phyloP scores from a whole-genome alignment of 2,113 vertebrate genomes.

The Carlito syrichta region DNA sequence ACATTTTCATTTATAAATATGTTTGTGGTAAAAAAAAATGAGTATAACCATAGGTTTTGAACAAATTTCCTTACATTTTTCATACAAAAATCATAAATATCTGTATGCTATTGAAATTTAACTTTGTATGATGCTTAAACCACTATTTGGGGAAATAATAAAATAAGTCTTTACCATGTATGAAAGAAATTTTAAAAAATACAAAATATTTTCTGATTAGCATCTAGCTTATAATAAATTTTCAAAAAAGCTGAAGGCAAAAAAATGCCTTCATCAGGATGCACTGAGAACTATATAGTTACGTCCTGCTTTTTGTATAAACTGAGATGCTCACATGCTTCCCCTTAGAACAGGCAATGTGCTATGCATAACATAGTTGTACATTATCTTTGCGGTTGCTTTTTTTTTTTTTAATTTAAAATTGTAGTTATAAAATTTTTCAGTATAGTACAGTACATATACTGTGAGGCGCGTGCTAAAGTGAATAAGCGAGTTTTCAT shows the following conservation, averaged over 20 bases:
- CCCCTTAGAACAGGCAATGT: conserved; percentile 94
- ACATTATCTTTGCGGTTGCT: conserved; percentile 91
- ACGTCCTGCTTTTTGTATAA: conserved; percentile 93
- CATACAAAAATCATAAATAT: conserved; percentile 91
- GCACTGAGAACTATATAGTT: conserved; percentile 91
- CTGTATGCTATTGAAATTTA: conserved; percentile 96
- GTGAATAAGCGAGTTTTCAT: conserved; percentile 89
- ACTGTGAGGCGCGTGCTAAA: conserved; percentile 93
- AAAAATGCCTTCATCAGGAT: conserved; percentile 85
- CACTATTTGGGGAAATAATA: conserved; percentile 91
- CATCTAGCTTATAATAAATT: conserved; percentile 88
- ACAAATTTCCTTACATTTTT: conserved; percentile 93
- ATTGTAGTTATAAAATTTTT: conserved; percentile 85
- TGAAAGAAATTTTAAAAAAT: conserved; percentile 88
- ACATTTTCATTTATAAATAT: conserved; percentile 92
- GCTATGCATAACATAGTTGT: conserved; percentile 96
- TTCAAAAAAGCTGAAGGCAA: conserved; percentile 84
- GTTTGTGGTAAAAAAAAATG: conserved; percentile 95
- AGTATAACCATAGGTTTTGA: conserved; percentile 95
- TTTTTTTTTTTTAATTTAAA: conserved; percentile 83
- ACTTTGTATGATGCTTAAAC: conserved; percentile 96
- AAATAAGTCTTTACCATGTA: conserved; percentile 89
- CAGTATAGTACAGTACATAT: conserved; percentile 92
- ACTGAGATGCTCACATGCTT: conserved; percentile 92
- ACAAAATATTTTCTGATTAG: conserved; percentile 87